Percentiles rank a stretch among this genome's conserved stretches.
Evolutionary conservation across 2,888 invertebrate genomes (phyloP).

Genomic region (Campoplex nolae): DNA sequence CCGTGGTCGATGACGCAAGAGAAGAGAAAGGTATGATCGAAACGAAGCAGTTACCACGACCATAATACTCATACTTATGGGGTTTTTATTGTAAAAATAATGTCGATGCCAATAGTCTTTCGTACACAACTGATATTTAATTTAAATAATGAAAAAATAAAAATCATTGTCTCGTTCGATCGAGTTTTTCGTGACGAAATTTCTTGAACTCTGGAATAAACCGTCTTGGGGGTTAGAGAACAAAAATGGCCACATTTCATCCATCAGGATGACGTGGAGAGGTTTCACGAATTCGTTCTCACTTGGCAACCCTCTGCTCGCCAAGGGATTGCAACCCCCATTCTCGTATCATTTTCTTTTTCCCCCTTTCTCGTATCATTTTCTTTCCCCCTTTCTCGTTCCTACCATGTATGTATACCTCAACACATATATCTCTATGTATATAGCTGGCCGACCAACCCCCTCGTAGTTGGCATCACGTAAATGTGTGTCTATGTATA

Average conservation of each 20-base stretch:
- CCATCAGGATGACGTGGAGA: slow-evolving; percentile 45
- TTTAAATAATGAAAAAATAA: background rate
- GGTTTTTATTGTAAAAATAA: background rate
- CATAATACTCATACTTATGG: background rate
- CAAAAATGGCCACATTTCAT: slow-evolving; percentile 60
- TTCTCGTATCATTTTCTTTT: slow-evolving; percentile 59
- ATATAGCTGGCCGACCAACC: slow-evolving; percentile 19
- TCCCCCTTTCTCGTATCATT: slow-evolving; percentile 59
- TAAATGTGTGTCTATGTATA: slow-evolving; percentile 13
- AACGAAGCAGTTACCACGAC: background rate
- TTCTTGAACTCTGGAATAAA: background rate
- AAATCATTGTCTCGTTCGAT: background rate
- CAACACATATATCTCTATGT: background rate
- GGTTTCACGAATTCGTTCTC: slow-evolving; percentile 52
- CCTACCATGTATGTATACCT: slow-evolving; percentile 15
- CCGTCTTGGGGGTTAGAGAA: slow-evolving; percentile 22
- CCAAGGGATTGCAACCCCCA: slow-evolving; percentile 55
- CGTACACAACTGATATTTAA: background rate
- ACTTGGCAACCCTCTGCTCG: slow-evolving; percentile 57
- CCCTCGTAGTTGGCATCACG: slow-evolving; percentile 25
- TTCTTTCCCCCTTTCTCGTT: slow-evolving; percentile 52
- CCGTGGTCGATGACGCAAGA: background rate
- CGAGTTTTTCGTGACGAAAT: background rate
- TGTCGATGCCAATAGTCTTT: background rate
- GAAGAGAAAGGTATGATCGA: background rate